Evolutionary conservation across 2,888 invertebrate genomes (phyloP).

Genomic region (Tetrapedia diversipes): DNA sequence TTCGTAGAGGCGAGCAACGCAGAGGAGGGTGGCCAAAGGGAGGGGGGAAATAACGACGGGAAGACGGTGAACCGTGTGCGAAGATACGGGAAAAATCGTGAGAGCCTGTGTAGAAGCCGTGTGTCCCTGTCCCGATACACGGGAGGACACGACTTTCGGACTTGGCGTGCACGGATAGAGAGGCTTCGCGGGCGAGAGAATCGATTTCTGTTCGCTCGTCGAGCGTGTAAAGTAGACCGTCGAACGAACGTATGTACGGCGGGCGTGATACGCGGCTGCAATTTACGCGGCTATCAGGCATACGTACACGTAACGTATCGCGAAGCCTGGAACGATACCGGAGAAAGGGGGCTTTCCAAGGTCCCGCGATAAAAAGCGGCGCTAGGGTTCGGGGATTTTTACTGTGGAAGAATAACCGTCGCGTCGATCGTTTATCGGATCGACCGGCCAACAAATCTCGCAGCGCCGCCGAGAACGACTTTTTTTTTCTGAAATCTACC

Average conservation of each 20-base stretch:
- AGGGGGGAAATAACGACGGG: background rate
- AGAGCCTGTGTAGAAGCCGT: conserved; percentile 18
- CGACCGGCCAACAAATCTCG: background rate
- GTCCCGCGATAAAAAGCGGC: conserved; percentile 20
- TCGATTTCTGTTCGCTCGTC: conserved; percentile 54
- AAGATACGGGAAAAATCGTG: conserved; percentile 17
- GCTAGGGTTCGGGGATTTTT: conserved; percentile 14
- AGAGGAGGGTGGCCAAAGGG: background rate
- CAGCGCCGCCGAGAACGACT: background rate
- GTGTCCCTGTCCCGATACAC: conserved; percentile 33
- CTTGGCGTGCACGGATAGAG: conserved; percentile 28
- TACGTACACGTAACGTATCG: conserved; percentile 43
- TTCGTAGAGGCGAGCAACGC: background rate
- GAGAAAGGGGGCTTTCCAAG: conserved; percentile 31
- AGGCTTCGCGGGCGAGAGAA: conserved; percentile 45
- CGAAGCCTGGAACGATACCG: conserved; percentile 39
- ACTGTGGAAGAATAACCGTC: conserved; percentile 4
- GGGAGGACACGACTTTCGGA: conserved; percentile 38
- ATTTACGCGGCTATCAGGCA: conserved; percentile 54
- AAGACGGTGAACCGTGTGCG: background rate
- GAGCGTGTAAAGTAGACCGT: conserved; percentile 51
- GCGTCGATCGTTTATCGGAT: conserved; percentile 19
- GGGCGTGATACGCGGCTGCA: conserved; percentile 50
- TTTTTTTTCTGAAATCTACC: background rate
- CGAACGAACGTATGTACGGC: conserved; percentile 44